These are phyloP conservation scores for Myripristis jacobus DNA, from an alignment of 2,797 vertebrate species.

Conservation along the genomic window DNA sequence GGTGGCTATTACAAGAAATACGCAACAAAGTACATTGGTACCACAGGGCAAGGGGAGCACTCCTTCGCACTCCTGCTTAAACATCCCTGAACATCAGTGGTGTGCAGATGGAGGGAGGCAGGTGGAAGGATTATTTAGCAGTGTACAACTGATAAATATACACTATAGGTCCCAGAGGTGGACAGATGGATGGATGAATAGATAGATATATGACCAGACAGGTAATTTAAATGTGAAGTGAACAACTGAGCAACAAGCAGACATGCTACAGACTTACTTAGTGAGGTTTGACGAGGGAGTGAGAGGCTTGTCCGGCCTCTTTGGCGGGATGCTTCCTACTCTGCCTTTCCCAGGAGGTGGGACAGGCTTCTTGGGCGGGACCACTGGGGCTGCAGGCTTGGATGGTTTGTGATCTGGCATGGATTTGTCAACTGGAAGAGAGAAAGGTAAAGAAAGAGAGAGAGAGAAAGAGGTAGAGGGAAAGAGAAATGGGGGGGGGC, in stretches of 20 bases:
- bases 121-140: neutral
- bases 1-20: neutral
- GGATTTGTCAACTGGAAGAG: constrained; percentile 85
- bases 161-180: no score
- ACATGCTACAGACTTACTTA: constrained; percentile 65
- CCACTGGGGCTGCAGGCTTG: constrained; percentile 91
- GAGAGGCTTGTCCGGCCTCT: constrained; percentile 91
- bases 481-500: neutral
- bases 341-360: constrained; percentile 88
- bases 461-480: neutral
- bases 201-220: no score
- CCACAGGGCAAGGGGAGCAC: no score
- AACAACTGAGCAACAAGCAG: no score
- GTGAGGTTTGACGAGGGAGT: constrained; percentile 77
- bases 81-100: neutral
- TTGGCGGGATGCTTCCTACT: constrained; percentile 83
- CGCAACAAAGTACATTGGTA: no score
- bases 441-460: constrained; percentile 28
- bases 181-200: neutral
- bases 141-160: no score
- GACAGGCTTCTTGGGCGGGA: constrained; percentile 93
- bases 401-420: constrained; percentile 85
- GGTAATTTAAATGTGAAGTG: neutral
- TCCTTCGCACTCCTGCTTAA: no score
- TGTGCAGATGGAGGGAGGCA: neutral